Evolutionary conservation across 2,888 invertebrate species (phyloP).

Genomic region (Protula sp.): DNA sequence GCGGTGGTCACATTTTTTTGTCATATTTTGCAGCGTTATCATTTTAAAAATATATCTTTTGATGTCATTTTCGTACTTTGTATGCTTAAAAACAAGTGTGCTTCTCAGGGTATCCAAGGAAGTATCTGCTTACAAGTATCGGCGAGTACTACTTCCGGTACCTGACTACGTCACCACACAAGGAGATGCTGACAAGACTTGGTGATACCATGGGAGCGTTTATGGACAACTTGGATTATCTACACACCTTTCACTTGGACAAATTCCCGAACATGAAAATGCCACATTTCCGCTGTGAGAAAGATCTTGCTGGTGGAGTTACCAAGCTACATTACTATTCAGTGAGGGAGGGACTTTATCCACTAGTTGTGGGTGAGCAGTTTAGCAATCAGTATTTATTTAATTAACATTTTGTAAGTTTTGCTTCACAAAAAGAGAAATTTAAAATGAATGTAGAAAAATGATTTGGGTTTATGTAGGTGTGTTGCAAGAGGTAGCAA

Average conservation of each 20-base stretch:
- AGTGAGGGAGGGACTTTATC: conserved; percentile 28
- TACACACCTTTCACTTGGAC: conserved; percentile 30
- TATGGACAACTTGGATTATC: conserved; percentile 34
- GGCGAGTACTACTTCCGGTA: conserved; percentile 32
- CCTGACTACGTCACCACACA: conserved; percentile 28
- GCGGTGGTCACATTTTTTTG: no score
- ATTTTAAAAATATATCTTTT: neutral
- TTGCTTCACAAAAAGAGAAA: no score
- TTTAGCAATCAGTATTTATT: no score
- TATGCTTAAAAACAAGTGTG: conserved; percentile 29
- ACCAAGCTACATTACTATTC: conserved; percentile 40
- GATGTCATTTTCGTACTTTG: neutral
- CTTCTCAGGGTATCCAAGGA: no score
- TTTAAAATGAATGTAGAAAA: no score
- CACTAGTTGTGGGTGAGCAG: conserved; percentile 33
- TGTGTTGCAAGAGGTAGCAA: no score
- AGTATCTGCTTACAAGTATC: conserved; percentile 29
- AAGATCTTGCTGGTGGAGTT: conserved; percentile 29
- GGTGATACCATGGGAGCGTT: conserved; percentile 31
- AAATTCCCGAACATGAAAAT: conserved; percentile 33
- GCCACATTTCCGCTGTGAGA: conserved; percentile 36
- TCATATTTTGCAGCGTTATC: no score
- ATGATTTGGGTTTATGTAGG: no score
- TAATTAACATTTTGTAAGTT: no score
- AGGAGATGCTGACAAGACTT: conserved; percentile 33